Evolutionary conservation across 2,113 vertebrate species (phyloP), one percentile per base, ranked within the genome.

Genomic region (Lutjanus erythropterus): DNA sequence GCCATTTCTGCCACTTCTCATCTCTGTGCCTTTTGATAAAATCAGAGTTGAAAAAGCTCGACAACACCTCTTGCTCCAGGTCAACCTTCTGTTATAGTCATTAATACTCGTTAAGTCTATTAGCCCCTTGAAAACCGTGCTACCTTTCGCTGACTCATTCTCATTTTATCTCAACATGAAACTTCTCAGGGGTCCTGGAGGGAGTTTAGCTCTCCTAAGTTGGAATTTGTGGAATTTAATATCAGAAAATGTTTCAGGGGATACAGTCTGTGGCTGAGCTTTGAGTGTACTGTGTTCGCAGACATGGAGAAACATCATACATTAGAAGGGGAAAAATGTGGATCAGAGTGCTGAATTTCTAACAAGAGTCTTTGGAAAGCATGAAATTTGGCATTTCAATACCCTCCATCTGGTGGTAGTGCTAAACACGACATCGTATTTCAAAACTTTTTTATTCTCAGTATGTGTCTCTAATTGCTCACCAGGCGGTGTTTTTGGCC

Each of bases 181-280:
- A 70, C 80, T 80, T 86, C 68, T 77, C 62, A 50, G 37, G 53
- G 74, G 55, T 81, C 82, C 33, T 60, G 56, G 33, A 68, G 78
- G 68, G 71, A 82, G 64, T 72, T 84, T 65, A 62, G 69, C 69
- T 69, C 65, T 66, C 66, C 46, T 58, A 61, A 71, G 67, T 55
- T 80, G 85, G 87, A 91, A 89, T 86, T 87, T 87, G 78, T 73
- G 81, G 87, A 84, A 91, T 91, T 86, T 81, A 89, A 88, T 91
- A 88, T 91, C 81, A 83, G 65, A 83, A 88, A 71, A 64, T 62
- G 47, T 80, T 85, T 86, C 35, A 70, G 62, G 39, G 69, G 59
- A 79, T 71, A 9, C 29, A 56, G 52, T 72, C 72, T 75, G n/a
- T n/a, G n/a, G n/a, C 56, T 31, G 61, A 56, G 55, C 35, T 76